Percentiles rank a stretch among this genome's conserved stretches.
Conservation (phyloP, 1,140 invertebrate species). For the Papilio helenus region DNA sequence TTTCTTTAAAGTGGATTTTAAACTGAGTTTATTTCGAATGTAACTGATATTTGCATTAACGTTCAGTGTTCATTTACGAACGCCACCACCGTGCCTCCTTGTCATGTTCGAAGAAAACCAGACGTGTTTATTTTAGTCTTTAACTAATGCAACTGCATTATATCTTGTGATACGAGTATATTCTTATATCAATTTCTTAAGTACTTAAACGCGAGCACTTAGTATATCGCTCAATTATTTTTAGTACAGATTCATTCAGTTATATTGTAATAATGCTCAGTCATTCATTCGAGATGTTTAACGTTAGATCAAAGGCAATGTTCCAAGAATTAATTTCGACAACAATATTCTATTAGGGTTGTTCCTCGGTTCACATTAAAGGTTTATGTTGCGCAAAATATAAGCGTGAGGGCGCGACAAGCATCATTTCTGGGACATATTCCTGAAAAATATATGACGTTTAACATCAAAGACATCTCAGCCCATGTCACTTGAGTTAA, state of each 20-base stretch:
- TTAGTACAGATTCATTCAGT: background rate
- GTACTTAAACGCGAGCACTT: background rate
- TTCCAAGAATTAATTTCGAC: slow-evolving; percentile 6
- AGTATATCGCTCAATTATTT: background rate
- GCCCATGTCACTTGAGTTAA: background rate
- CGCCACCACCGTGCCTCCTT: background rate
- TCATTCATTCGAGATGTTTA: background rate
- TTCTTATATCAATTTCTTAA: background rate
- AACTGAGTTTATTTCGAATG: background rate
- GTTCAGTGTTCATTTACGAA: background rate
- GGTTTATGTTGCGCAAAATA: background rate
- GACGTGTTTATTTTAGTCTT: background rate
- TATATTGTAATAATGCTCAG: background rate
- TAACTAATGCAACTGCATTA: background rate
- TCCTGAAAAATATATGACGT: background rate
- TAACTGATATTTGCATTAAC: background rate
- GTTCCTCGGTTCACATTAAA: background rate
- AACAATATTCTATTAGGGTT: slow-evolving; percentile 5
- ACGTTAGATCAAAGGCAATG: slow-evolving; percentile 9
- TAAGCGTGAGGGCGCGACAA: background rate
- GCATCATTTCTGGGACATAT: background rate
- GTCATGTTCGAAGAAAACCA: background rate
- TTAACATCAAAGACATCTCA: slow-evolving; percentile 12
- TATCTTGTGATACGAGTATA: background rate
- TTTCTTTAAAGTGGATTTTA: background rate